Percentiles rank a stretch among this genome's conserved stretches.
These are phyloP conservation scores for Arnoldichthys spilopterus DNA, from an alignment of 2,797 vertebrate genomes.

Conservation along the genomic window DNA sequence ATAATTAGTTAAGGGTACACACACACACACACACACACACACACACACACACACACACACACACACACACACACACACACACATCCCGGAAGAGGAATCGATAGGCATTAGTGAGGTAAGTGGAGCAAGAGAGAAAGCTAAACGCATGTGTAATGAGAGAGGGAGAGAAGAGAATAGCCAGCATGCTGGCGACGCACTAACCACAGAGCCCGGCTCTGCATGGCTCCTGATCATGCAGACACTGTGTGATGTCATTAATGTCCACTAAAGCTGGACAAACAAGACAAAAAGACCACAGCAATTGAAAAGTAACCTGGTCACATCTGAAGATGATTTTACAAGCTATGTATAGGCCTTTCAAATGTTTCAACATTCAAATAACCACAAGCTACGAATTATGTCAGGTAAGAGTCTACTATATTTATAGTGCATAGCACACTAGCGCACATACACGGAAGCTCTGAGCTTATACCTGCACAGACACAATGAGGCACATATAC, in stretches of 20 bases:
- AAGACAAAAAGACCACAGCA: constrained; percentile 7
- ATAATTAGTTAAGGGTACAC: constrained; percentile 68
- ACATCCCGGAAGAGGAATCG: constrained; percentile 72
- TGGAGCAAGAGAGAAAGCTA: constrained; percentile 26
- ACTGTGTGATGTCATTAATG: background rate
- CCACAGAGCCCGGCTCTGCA: background rate
- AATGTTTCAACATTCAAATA: background rate
- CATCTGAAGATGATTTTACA: background rate
- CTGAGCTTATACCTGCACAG: background rate
- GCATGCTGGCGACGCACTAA: constrained; percentile 19
- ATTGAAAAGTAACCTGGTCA: constrained; percentile 11
- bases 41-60: constrained; percentile 60
- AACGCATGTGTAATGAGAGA: constrained; percentile 34
- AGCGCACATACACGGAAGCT: too few relatives aligned
- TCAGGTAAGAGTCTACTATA: background rate
- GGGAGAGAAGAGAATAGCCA: constrained; percentile 24
- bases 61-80: constrained; percentile 15
- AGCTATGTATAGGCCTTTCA: background rate
- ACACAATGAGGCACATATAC: background rate
- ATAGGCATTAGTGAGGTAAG: constrained; percentile 78
- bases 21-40: background rate
- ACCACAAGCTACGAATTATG: background rate
- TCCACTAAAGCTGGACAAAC: background rate
- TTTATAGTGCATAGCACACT: too few relatives aligned
- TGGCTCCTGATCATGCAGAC: constrained; percentile 5